A percentile compares a stretch with the other conserved stretches of the same genome.
Evolutionary conservation across 2,113 vertebrate species (phyloP).

Genomic region (Mus musculus): DNA sequence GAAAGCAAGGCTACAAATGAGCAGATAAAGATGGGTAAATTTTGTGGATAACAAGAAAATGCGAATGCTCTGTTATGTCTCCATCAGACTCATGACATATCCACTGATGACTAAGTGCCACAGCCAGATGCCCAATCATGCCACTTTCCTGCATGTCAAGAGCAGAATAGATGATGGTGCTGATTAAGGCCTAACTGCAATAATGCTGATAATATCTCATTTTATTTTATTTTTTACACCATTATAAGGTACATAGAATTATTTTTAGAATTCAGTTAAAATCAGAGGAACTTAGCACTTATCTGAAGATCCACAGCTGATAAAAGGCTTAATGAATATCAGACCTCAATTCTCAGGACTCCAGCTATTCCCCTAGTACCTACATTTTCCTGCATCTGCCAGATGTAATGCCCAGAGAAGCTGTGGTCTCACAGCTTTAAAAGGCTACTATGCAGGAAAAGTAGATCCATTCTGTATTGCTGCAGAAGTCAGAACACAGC

Average conservation of each 20-base stretch:
- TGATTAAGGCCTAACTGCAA: neutral
- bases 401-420: neutral
- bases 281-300: constrained; percentile 26
- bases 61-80: neutral
- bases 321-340: constrained; percentile 1
- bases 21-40: neutral
- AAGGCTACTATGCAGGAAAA: neutral
- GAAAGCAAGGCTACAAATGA: neutral
- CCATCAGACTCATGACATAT: neutral
- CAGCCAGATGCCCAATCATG: neutral
- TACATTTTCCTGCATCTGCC: neutral
- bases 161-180: neutral
- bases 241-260: neutral
- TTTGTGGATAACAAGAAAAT: constrained; percentile 4
- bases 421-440: neutral
- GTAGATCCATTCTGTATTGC: neutral
- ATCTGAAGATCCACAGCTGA: neutral
- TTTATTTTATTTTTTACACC: neutral
- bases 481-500: neutral
- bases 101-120: neutral
- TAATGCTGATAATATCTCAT: neutral
- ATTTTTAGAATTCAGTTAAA: neutral
- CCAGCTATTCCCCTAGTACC: neutral
- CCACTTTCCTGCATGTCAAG: neutral
- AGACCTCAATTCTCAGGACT: neutral